Evolutionary conservation across 2,888 invertebrate genomes (phyloP).

Genomic region (Monochamus alternatus): DNA sequence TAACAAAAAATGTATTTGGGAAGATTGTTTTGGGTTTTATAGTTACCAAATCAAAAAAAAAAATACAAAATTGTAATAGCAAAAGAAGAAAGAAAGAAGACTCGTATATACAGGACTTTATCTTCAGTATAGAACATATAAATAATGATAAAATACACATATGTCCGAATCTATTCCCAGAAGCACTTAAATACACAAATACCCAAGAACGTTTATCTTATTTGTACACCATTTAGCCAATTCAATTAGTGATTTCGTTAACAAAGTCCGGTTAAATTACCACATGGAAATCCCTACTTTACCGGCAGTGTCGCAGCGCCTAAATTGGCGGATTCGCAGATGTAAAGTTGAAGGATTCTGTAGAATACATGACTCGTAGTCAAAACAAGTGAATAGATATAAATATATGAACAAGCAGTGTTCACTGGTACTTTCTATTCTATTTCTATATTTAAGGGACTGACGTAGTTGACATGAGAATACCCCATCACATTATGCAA

Average conservation of each 20-base stretch:
- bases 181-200: constrained; percentile 6
- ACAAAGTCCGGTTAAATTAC: constrained; percentile 13
- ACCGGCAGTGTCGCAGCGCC: not conserved
- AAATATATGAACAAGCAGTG: too few species aligned
- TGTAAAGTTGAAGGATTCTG: too few species aligned
- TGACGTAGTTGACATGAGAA: not conserved
- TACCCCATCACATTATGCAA: not conserved
- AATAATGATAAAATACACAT: not conserved
- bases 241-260: constrained; percentile 31
- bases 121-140: too few species aligned
- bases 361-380: too few species aligned
- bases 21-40: too few species aligned
- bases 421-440: too few species aligned
- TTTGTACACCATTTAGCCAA: constrained; percentile 18
- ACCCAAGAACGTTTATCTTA: constrained; percentile 23
- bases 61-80: too few species aligned
- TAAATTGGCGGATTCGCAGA: not conserved
- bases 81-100: too few species aligned
- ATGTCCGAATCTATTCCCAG: not conserved
- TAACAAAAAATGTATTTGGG: too few species aligned
- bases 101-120: too few species aligned
- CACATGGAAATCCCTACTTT: constrained; percentile 20
- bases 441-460: not conserved
- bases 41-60: too few species aligned
- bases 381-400: not conserved